phyloP scores from a whole-genome alignment of 2,113 vertebrate species.

The Falcunculus frontatus region DNA sequence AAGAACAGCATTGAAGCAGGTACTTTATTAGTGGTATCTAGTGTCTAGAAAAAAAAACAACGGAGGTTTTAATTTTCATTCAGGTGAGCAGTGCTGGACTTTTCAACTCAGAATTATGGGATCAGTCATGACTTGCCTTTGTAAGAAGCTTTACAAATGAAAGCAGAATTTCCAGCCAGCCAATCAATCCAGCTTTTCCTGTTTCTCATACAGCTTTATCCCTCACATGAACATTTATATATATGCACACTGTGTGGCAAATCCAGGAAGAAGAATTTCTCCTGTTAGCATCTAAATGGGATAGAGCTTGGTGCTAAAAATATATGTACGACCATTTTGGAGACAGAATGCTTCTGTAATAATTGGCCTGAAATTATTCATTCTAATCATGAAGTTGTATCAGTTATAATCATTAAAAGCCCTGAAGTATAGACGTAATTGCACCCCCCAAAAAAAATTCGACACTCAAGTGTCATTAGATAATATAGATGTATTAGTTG shows the following conservation, averaged over 20 bases:
- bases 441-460: accelerated
- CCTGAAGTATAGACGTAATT: not conserved
- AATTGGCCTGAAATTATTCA: not conserved
- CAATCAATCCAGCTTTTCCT: not conserved
- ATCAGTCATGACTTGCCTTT: not conserved
- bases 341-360: not conserved
- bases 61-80: not conserved
- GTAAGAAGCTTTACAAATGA: not conserved
- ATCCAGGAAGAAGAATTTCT: not conserved
- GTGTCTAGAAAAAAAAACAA: not conserved
- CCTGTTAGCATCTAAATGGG: not conserved
- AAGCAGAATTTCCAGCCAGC: not conserved
- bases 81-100: not conserved
- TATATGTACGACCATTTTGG: not conserved
- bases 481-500: not conserved
- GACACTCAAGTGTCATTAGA: not conserved
- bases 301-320: not conserved
- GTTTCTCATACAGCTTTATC: not conserved
- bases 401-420: not conserved
- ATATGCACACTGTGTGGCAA: not conserved
- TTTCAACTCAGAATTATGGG: not conserved
- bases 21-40: not conserved
- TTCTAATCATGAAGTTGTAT: not conserved
- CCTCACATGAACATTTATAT: not conserved
- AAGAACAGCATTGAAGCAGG: not conserved